These are phyloP conservation scores for Coenonympha arcania DNA, from an alignment of 2,888 invertebrate species.

Conservation along the genomic window DNA sequence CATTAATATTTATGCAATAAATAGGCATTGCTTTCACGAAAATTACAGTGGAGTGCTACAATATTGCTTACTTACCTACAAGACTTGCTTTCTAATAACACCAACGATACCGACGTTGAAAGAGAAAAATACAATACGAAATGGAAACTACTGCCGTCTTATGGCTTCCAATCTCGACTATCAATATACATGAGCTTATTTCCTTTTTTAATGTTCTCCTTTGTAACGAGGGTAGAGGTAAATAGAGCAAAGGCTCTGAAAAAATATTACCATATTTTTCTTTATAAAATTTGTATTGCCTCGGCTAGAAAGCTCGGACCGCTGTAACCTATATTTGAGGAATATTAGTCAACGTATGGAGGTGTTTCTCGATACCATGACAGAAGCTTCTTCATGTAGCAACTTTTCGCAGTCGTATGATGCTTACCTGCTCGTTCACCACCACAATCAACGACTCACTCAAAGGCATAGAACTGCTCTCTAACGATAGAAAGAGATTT, in stretches of 20 bases:
- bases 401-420: no score
- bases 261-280: not conserved
- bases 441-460: no score
- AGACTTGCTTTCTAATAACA: slow-evolving; percentile 68
- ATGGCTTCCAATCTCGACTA: slow-evolving; percentile 49
- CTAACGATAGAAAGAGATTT: no score
- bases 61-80: slow-evolving; percentile 73
- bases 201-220: slow-evolving; percentile 11
- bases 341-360: no score
- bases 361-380: no score
- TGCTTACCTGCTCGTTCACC: no score
- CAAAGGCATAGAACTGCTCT: no score
- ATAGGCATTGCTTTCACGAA: slow-evolving; percentile 52
- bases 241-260: not conserved
- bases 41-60: slow-evolving; percentile 57
- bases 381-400: no score
- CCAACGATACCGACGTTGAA: slow-evolving; percentile 63
- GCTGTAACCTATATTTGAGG: no score
- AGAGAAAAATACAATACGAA: slow-evolving; percentile 64
- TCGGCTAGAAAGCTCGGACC: no score
- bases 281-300: not conserved
- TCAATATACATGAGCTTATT: slow-evolving; percentile 9
- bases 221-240: not conserved
- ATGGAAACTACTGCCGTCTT: slow-evolving; percentile 58
- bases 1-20: no score